Base-by-base conservation (phyloP, 2,113 vertebrate species). In the Trochalopteron elliotii region DNA sequence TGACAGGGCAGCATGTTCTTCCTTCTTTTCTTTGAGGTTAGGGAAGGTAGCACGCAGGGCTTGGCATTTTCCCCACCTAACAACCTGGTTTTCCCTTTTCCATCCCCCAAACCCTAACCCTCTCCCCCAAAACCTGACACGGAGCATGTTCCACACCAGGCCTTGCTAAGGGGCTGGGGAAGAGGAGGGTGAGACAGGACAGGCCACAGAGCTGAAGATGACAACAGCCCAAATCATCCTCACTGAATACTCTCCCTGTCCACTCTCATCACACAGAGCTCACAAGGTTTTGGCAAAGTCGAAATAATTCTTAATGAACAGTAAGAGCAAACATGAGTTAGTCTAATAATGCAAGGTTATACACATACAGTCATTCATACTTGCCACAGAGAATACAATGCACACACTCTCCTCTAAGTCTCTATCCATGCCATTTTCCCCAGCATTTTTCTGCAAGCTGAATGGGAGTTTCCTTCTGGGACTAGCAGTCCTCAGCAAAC, bases 401-500 rank as follows among this genome's bases (percentile, higher is more conserved):
- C 65, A 49, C 68, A 86, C 42, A 7, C 44, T 71, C 79, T 87
- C 37, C 60, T 28, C 28, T 40, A 30, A 55, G 42, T 42, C 57
- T 68, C 55, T n/a, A 40, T 22, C 72, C 3, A 5, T 30, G 69
- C 49, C 28, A 11, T 93, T 80, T 87, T 64, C 82, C 68, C 47
- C 88, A 70, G 71, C 40, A 42, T 22, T 95, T 19, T 90, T 82
- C 76, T 90, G 76, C 76, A 74, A 87, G n/a, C 8, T 78, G 60
- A 88, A 94, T 31, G 24, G 35, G n/a, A 88, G 68, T 86, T 71
- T 90, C 88, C 81, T 92, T 81, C 76, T 90, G 88, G 60, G 91
- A 86, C 68, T 56, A 78, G 78, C 47, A 92, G 64, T 81, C 68
- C 64, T 81, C 83, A 93, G 85, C 71, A 93, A 95, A 89, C 68